Evolutionary conservation across 1,140 invertebrate species (phyloP), one percentile per base, ranked within the genome.

Genomic region (Bombus waltoni): DNA sequence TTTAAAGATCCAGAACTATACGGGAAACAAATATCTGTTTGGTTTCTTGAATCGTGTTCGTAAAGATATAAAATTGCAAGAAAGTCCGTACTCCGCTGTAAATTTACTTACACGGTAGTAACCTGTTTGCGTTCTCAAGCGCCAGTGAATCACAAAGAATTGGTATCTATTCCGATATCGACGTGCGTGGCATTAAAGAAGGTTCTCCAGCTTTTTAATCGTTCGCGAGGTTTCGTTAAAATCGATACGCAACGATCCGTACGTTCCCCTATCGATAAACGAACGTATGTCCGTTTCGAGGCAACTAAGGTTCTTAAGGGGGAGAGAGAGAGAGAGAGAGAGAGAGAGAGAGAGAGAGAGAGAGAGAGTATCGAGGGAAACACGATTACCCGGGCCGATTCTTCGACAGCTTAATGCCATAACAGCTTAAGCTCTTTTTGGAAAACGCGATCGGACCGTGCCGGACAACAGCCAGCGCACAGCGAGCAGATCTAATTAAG

Each of bases 401-500:
- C 65, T 57, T 70, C 74, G 44, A 35, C 74, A 25, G 76, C 78
- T 81, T 80, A 65, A 75, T 66, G 47, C 79, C 44, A 32, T 74
- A 85, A 86, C 90, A 75, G 86, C 78, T 86, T 88, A 85, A 80
- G 88, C 86, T 79, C 77, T 65, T 90, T 90, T 75, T 82, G 70
- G 75, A 87, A 90, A 90, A 90, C 87, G 83, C 81, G 88, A 90
- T 89, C 79, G 85, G 62, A 8, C 71, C 59, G 72, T 8, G 40
- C 57, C 68, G 72, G 77, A 47, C 71, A 44, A 28, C 38, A 53
- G 47, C 1, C 47, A 53, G 47, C 47, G 18, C 18, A 53, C 42
- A 65, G 76, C 68, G 75, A 78, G 35, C 65, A 81, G 78, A 89
- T 87, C 88, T 91, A 92, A 93, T 94, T 94, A 93, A 91, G 83